Evolutionary conservation across 2,888 invertebrate genomes (phyloP).

Genomic region (Drosophila falleni): DNA sequence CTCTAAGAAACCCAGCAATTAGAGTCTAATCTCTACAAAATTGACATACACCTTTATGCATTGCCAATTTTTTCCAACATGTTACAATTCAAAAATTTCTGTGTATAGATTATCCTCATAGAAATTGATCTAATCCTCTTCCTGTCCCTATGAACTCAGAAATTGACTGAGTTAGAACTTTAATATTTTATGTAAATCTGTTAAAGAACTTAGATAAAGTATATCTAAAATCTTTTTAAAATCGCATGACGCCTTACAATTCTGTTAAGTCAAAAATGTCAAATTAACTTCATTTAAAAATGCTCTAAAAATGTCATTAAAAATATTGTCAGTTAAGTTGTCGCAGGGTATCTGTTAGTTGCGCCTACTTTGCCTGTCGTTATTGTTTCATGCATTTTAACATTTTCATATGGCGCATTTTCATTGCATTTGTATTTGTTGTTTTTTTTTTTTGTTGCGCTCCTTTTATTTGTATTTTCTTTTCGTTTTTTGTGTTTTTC

Average conservation of each 20-base stretch:
- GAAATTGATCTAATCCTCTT: background rate
- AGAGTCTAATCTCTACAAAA: too few relatives aligned
- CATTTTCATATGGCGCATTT: constrained; percentile 56
- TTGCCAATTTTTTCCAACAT: too few relatives aligned
- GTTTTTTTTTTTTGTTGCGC: constrained; percentile 16
- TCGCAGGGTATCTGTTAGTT: constrained; percentile 5
- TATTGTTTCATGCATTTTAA: constrained; percentile 43
- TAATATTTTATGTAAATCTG: background rate
- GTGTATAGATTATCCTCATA: background rate
- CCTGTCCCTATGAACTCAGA: background rate
- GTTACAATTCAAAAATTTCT: background rate
- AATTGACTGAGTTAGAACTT: background rate
- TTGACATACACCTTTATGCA: too few relatives aligned
- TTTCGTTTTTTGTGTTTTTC: constrained; percentile 49
- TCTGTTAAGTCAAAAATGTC: too few relatives aligned
- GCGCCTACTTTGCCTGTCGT: background rate
- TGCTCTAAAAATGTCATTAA: too few relatives aligned
- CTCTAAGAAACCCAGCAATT: too few relatives aligned
- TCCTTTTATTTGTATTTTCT: constrained; percentile 27
- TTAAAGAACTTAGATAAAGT: background rate
- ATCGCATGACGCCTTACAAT: too few relatives aligned
- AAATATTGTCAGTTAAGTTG: too few relatives aligned
- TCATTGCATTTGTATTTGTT: constrained; percentile 42
- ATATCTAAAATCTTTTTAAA: too few relatives aligned
- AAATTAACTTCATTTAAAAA: too few relatives aligned